A percentile compares a stretch with the other conserved stretches of the same genome.
Conservation (phyloP, 2,797 vertebrate species). For the Hippoglossus hippoglossus region DNA sequence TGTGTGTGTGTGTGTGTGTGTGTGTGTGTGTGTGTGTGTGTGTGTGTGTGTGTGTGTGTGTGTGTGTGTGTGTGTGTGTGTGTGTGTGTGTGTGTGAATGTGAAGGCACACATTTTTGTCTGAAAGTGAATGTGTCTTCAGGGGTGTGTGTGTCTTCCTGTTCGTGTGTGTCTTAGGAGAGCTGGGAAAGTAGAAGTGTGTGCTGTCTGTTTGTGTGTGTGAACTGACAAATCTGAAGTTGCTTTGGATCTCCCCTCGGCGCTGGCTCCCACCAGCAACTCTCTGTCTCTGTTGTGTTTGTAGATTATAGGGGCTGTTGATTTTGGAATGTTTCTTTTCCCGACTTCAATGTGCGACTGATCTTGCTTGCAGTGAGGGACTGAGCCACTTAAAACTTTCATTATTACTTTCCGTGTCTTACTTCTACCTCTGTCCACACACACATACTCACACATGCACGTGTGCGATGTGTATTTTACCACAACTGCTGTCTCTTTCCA, state of each 20-base stretch:
- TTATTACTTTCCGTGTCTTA: slow-evolving; percentile 46
- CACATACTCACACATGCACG: too few relatives aligned
- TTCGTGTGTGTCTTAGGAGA: slow-evolving; percentile 43
- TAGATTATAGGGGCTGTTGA: slow-evolving; percentile 79
- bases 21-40: slow-evolving; percentile 36
- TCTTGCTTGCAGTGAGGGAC: slow-evolving; percentile 61
- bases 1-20: slow-evolving; percentile 37
- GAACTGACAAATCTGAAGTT: slow-evolving; percentile 76
- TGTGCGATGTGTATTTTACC: neutral
- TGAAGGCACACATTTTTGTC: slow-evolving; percentile 49
- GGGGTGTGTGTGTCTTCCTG: slow-evolving; percentile 32
- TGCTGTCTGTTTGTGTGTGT: slow-evolving; percentile 27
- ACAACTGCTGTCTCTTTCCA: neutral
- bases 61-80: slow-evolving; percentile 32
- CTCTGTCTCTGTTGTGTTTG: slow-evolving; percentile 73
- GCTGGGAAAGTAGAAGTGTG: slow-evolving; percentile 40
- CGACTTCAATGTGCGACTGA: slow-evolving; percentile 78
- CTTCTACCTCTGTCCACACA: slow-evolving; percentile 28
- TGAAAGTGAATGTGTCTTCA: slow-evolving; percentile 41
- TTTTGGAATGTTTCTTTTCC: slow-evolving; percentile 72
- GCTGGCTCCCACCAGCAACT: slow-evolving; percentile 55
- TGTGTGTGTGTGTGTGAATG: slow-evolving; percentile 34
- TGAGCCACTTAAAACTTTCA: slow-evolving; percentile 67
- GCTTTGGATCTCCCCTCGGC: slow-evolving; percentile 68
- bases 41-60: slow-evolving; percentile 32